Base-by-base conservation (phyloP, 2,113 vertebrate genomes). In the Eurystomus gularis region DNA sequence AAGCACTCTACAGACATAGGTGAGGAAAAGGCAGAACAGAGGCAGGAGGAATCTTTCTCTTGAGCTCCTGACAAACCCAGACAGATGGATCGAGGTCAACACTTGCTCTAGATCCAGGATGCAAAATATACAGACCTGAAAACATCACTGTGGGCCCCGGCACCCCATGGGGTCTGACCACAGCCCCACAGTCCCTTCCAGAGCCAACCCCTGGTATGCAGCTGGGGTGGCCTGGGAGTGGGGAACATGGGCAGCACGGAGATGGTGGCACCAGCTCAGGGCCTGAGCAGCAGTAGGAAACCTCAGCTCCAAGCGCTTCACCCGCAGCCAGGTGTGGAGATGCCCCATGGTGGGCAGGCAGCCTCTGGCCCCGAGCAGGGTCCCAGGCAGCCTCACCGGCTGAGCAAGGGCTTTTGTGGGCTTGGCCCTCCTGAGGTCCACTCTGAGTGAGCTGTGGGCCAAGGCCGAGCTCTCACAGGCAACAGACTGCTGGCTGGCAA, bases 341-440 rank as follows among this genome's bases (percentile, higher is more conserved):
- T 2, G 11, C 8, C 20, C 7, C 39, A 3, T 1, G 4, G 16
- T 39, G 0, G 0, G 33, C 29, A 46, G 29, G 1, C 19, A 16
- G 29, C 24, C 26, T 28, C 46, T 3, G 5, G 42, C 10, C 55
- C 37, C 2, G 6, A 23, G 42, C 3, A 2, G 44, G n/a, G 31
- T 54, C 55, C 26, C 31, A 19, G 66, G 51, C 49, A 62, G 65
- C 40, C 64, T 83, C 1, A 1, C 13, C 1, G 13, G 25, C 11
- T 0, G 0, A 42, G 46, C 23, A 20, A 7, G 65, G 10, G 51
- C 9, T 79, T 82, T 33, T 16, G 49, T 55, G 60, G 11, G 39
- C 35, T 31, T 73, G 77, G 13, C 4, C 25, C 51, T 82, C n/a
- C 35, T 2, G 4, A 21, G 11, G 18, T 60, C 26, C 31, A 4